Base-by-base conservation (phyloP, 2,797 vertebrate genomes). In the Molossus alvarezi region DNA sequence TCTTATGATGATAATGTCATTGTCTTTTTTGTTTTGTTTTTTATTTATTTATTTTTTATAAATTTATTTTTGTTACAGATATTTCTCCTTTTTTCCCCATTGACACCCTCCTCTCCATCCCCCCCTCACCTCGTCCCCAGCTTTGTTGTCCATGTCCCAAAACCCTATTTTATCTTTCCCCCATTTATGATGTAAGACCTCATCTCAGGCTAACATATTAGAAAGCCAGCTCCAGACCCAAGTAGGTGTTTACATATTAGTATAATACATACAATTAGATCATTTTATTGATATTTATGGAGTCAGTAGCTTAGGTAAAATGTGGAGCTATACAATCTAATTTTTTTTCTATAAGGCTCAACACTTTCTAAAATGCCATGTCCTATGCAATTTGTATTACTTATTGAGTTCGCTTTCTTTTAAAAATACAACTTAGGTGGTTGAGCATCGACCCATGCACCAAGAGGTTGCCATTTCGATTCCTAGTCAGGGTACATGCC, bases 271-370 rank as follows among this genome's bases (percentile, higher is more conserved):
- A 55, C 7, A 94, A n/a, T 10, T 25, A 71, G 12, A 80, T 41
- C 12, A 55, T 80, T 80, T 69, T 87, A 53, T 21, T 67, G 41
- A 64, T 91, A 53, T 60, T 33, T 64, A 88, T 37, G 1, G 60
- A 67, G 21, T 75, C 13, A 92, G n/a, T 55, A 92, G 84, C 65
- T 92, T 93, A 62, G 7, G 14, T 89, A 80, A 95, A 85, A 67
- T 29, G 13, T 29, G 58, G 18, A 90, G 37, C 12, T 64, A 62
- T 21, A 51, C 17, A 87, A 71, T 84, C 21, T 92, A 33, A 25
- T 58, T 81, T 73, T 91, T 94, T 94, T 85, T 69, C 27, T 79
- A 23, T 60, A 85, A 79, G 27, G 45, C 21, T 79, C 67, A 75
- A 67, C 4, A 60, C 1, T 77, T 80, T 55, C 89, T 29, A 84